Evolutionary conservation across 2,113 vertebrate genomes (phyloP), one percentile per base, ranked within the genome.

Genomic region (Heterotis niloticus): DNA sequence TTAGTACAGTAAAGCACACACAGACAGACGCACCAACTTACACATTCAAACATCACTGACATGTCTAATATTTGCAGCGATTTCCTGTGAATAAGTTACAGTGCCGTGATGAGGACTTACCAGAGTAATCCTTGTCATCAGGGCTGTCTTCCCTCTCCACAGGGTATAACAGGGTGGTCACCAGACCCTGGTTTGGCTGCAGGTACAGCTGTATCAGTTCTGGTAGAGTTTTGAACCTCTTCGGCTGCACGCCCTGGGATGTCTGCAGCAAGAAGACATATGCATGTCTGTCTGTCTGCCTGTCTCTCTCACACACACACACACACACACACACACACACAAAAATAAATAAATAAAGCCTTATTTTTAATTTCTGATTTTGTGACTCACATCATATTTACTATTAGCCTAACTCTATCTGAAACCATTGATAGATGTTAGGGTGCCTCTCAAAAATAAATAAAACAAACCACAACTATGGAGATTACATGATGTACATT

Each of bases 181-280:
- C 96, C n/a, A 99, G 93, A 56, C 97, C 97, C 88, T 99, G 97
- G 82, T 92, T 96, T 66, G 97, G 96, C 89, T 98, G 96, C 66
- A 96, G 93, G 65, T 98, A 98, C 62, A 97, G 85, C 18, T 92
- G 91, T 34, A 99, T 95, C 82, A 99, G 88, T 85, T 99, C 97
- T 0, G 90, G 88, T 70, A 99, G 88, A 0, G 95, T 97, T 92
- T 96, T 94, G 87, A 97, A 99, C 7, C 96, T 93, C 64, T 96
- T 92, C 0, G 96, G 96, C 77, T 96, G 97, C 59, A 99, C 96
- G 0, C 97, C 97, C 89, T 96, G 96, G 0, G 96, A 98, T 0
- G 97, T 98, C 97, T 99, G 89, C 0, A 0, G 56, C 14, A 44
- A 75, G 18, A 16, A 75, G 66, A 29, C 44, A 75, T 75, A 16